Evolutionary conservation across 1,140 invertebrate species (phyloP).

Genomic region (Drosophila sulfurigaster): DNA sequence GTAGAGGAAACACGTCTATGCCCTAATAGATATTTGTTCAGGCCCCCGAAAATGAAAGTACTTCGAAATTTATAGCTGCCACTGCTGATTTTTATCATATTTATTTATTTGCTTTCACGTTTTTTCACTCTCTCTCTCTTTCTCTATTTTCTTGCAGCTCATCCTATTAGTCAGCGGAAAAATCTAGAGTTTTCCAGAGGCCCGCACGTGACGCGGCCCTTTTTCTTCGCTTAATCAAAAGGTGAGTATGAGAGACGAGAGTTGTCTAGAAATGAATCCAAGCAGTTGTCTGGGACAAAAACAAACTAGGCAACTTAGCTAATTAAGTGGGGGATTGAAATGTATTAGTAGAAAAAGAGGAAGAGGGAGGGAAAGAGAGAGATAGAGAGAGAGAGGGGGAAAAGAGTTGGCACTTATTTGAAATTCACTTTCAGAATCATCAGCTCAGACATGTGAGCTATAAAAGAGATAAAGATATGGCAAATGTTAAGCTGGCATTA

Average conservation of each 20-base stretch:
- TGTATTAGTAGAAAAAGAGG: not conserved
- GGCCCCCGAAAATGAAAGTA: constrained; percentile 8
- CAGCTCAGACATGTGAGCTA: constrained; percentile 39
- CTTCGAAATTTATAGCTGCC: constrained; percentile 9
- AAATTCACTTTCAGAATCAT: constrained; percentile 63
- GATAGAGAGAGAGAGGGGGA: not conserved
- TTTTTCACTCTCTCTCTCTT: not conserved
- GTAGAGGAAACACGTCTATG: not conserved
- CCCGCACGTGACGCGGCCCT: constrained; percentile 41
- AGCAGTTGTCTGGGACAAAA: constrained; percentile 6
- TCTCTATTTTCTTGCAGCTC: constrained; percentile 25
- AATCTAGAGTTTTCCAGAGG: constrained; percentile 26
- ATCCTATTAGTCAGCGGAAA: constrained; percentile 51
- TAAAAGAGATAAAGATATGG: constrained; percentile 11
- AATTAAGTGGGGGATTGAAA: constrained; percentile 36
- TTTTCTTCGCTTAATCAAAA: constrained; percentile 45
- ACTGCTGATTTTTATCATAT: constrained; percentile 30
- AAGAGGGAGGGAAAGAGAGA: not conserved
- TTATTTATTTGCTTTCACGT: constrained; percentile 19
- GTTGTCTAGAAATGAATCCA: not conserved
- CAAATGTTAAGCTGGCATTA: constrained; percentile 9
- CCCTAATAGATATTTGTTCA: constrained; percentile 13
- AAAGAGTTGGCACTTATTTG: constrained; percentile 37
- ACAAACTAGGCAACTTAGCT: constrained; percentile 32
- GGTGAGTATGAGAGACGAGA: constrained; percentile 27